A percentile compares a stretch with the other conserved stretches of the same genome.
phyloP scores from a whole-genome alignment of 2,113 vertebrate species.

The Coptodon rendalli region DNA sequence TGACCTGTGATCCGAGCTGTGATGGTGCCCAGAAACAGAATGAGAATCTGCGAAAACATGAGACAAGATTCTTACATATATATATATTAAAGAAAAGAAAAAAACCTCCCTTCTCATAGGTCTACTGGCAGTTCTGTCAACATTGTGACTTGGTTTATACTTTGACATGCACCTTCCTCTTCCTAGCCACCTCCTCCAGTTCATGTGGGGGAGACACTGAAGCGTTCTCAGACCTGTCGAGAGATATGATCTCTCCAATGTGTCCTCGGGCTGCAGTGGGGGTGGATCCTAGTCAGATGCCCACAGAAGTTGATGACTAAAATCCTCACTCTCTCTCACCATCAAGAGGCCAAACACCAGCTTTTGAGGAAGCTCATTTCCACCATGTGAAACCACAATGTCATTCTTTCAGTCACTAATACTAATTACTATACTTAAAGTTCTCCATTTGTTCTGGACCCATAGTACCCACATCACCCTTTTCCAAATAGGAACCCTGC shows the following conservation, averaged over 20 bases:
- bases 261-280: neutral
- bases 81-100: neutral
- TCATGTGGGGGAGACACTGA: neutral
- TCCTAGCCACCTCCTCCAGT: neutral
- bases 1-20: neutral
- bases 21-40: neutral
- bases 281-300: neutral
- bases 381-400: neutral
- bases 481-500: neutral
- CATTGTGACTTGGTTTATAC: neutral
- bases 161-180: neutral
- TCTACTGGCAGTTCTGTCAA: neutral
- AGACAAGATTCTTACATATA: neutral
- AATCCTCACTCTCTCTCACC: neutral
- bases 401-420: neutral
- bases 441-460: neutral
- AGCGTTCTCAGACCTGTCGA: neutral
- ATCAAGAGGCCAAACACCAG: neutral
- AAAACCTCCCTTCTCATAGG: neutral
- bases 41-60: neutral
- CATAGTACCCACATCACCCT: neutral
- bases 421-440: neutral
- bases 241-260: neutral
- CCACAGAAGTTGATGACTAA: neutral
- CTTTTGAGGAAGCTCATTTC: neutral